Evolutionary conservation across 2,797 vertebrate genomes (phyloP).

Genomic region (Streptopelia turtur): DNA sequence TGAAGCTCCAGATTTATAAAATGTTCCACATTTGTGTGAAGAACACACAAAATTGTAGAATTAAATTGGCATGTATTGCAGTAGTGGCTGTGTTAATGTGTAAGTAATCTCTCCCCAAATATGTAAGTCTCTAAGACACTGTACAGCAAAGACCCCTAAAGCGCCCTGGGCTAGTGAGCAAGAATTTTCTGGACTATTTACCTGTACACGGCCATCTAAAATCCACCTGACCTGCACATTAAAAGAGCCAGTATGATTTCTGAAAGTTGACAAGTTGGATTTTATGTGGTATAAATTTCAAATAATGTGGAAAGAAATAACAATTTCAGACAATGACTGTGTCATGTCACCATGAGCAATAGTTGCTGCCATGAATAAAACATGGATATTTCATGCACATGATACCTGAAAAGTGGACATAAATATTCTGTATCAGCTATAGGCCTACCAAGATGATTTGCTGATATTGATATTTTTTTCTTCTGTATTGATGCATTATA

Average conservation of each 20-base stretch:
- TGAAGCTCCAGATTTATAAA: not conserved
- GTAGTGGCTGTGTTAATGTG: not conserved
- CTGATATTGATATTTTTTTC: constrained; percentile 20
- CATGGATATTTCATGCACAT: not conserved
- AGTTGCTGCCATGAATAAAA: constrained; percentile 20
- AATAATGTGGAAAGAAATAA: not conserved
- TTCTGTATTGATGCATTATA: constrained; percentile 34
- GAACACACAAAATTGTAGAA: not conserved
- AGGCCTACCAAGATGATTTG: constrained; percentile 17
- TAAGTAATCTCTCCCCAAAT: not conserved
- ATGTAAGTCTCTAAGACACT: fast-evolving
- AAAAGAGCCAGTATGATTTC: not conserved
- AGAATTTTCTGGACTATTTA: not conserved
- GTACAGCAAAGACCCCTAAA: not conserved
- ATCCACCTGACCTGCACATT: not conserved
- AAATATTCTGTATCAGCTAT: not conserved
- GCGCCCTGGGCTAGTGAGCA: not conserved
- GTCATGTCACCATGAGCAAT: not conserved
- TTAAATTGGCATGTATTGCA: not conserved
- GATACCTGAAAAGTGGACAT: not conserved
- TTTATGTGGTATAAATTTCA: not conserved
- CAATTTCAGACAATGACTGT: not conserved
- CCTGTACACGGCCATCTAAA: not conserved
- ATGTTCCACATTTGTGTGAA: not conserved
- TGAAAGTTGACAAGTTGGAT: not conserved